A percentile compares a stretch with the other conserved stretches of the same genome.
These are phyloP conservation scores for Agapostemon virescens DNA, from an alignment of 2,888 invertebrate genomes.

Conservation along the genomic window DNA sequence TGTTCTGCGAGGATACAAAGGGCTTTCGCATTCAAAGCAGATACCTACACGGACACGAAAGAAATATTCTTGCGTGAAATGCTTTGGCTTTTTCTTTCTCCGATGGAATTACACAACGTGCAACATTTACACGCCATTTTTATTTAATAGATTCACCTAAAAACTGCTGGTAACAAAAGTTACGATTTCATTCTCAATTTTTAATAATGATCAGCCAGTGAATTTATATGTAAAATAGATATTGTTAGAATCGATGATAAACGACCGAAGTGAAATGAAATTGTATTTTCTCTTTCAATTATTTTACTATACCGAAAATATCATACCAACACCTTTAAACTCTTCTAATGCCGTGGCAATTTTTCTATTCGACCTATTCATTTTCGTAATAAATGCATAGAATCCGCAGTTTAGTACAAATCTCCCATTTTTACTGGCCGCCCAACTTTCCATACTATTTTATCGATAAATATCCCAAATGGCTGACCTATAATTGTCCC, in stretches of 20 bases:
- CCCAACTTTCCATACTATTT: too few relatives aligned
- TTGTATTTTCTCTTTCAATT: too few relatives aligned
- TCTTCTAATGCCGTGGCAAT: too few relatives aligned
- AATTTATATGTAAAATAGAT: neutral
- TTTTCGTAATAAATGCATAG: neutral
- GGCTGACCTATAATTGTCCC: too few relatives aligned
- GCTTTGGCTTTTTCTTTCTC: neutral
- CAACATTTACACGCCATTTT: neutral
- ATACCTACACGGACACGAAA: conserved; percentile 8
- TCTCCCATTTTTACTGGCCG: neutral
- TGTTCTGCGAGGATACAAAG: conserved; percentile 9
- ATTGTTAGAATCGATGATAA: neutral
- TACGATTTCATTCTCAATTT: neutral
- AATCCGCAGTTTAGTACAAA: neutral
- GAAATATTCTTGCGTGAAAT: neutral
- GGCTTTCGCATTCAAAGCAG: neutral
- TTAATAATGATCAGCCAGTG: neutral
- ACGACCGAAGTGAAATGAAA: too few relatives aligned
- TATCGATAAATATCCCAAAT: too few relatives aligned
- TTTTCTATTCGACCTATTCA: neutral
- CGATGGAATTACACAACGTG: neutral
- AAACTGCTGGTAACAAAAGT: neutral
- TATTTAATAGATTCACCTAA: neutral
- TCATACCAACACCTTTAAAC: too few relatives aligned
- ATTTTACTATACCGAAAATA: too few relatives aligned